Evolutionary conservation across 2,113 vertebrate species (phyloP).

Genomic region (Hiodon alosoides): DNA sequence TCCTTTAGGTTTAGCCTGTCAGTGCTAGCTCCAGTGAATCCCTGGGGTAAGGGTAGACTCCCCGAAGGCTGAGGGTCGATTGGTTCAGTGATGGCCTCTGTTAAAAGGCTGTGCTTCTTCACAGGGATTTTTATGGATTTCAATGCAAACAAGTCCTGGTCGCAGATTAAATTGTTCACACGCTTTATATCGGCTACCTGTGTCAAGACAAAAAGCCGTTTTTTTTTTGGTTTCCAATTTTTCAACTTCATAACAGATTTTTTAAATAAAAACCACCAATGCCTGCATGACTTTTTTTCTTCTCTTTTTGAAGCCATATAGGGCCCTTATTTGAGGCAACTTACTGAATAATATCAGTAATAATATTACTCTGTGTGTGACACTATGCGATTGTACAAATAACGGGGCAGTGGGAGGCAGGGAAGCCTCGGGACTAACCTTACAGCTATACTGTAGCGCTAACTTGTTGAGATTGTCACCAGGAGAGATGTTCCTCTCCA

Average conservation of each 20-base stretch:
- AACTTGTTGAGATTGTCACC: constrained; percentile 87
- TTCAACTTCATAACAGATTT: not conserved
- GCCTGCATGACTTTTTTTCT: too few relatives aligned
- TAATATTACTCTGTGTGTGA: not conserved
- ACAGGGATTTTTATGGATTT: constrained; percentile 89
- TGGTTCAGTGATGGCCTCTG: constrained; percentile 52
- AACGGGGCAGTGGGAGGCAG: not conserved
- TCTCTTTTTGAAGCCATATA: too few relatives aligned
- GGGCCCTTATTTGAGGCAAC: too few relatives aligned
- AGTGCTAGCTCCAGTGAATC: accelerated
- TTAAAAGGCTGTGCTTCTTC: constrained; percentile 74
- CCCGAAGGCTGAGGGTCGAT: constrained; percentile 20
- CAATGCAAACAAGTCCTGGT: constrained; percentile 87
- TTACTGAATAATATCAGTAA: not conserved
- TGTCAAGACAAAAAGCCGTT: constrained; percentile 28
- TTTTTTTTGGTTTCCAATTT: not conserved
- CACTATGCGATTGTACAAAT: not conserved
- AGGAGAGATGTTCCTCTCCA: constrained; percentile 69
- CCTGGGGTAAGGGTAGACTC: constrained; percentile 18
- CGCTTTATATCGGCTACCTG: constrained; percentile 91
- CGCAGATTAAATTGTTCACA: constrained; percentile 85
- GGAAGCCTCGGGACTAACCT: constrained; percentile 61
- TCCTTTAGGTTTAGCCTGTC: constrained; percentile 25
- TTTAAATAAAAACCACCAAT: not conserved
- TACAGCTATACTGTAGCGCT: constrained; percentile 88